Evolutionary conservation across 1,140 invertebrate species (phyloP), one percentile per base, ranked within the genome.

Genomic region (Heliconius hewitsoni): DNA sequence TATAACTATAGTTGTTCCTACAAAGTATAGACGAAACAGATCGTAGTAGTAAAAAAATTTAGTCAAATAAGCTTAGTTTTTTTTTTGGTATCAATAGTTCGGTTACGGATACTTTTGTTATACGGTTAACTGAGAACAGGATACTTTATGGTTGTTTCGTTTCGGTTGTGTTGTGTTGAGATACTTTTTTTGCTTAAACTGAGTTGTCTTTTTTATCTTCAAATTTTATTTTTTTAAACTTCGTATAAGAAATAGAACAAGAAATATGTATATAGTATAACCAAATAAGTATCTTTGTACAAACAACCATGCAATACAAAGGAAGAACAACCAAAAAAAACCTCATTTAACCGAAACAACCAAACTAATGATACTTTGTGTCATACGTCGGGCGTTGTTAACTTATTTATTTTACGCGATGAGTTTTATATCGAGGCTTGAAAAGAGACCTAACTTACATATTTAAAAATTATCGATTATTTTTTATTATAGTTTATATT

Each of bases 361-460:
- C 55, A 60, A 60, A 60, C 55, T 60, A 60, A 60, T 60, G 55
- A 60, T 60, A 86, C 80, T 87, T 88, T 90, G 89, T 90, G 89
- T 90, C 90, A 91, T 90, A 89, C 55, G 55, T 86, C 87, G 85
- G 60, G 85, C 83, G 84, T 89, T 87, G 85, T 88, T 93, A 91
- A 94, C 86, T 93, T 93, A 92, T 93, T 92, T 91, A 92, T 92
- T 90, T 87, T 87, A 86, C 86, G 83, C 81, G 76, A 82, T 83
- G 82, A 82, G 84, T 76, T 86, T 83, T 84, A 80, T 86, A 81
- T 60, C 55, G 55, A 27, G 55, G 55, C 55, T 60, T 9, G 55
- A 23, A 60, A 60, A 60, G 55, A 60, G 55, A 9, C n/a, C 55
- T n/a, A 60, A 60, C 55, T 60, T 60, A 60, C 19, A 55, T 55